Percentiles rank a stretch among this genome's conserved stretches.
Conservation (phyloP, 2,113 vertebrate genomes). For the Lasiurus borealis region DNA sequence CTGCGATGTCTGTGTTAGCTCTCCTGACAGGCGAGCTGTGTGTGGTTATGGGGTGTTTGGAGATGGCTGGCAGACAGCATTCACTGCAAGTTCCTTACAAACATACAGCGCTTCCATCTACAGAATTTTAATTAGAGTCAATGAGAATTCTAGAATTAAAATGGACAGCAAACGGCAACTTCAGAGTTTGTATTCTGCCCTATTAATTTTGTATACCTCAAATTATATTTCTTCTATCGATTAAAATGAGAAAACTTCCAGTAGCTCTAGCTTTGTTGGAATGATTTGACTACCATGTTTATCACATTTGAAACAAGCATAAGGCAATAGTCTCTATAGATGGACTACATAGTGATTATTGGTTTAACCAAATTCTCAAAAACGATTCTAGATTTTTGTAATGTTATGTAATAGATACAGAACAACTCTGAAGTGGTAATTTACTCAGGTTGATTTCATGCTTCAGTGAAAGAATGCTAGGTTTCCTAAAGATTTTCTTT, state of each 20-base stretch:
- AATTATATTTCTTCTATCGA: slow-evolving; percentile 6
- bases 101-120: slow-evolving; percentile 78
- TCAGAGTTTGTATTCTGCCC: slow-evolving; percentile 63
- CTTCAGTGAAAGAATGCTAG: slow-evolving; percentile 17
- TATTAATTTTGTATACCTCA: slow-evolving; percentile 66
- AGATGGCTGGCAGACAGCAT: slow-evolving; percentile 87
- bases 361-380: slow-evolving; percentile 11
- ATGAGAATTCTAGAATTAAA: slow-evolving; percentile 80
- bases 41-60: slow-evolving; percentile 86
- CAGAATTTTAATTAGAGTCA: slow-evolving; percentile 87
- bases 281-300: background rate
- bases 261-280: background rate
- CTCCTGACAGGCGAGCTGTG: slow-evolving; percentile 81
- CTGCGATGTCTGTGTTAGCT: slow-evolving; percentile 84
- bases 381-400: background rate
- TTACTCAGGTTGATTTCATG: slow-evolving; percentile 2
- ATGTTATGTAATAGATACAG: background rate
- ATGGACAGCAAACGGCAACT: slow-evolving; percentile 78
- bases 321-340: background rate
- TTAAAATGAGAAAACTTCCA: background rate
- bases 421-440: background rate
- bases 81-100: slow-evolving; percentile 81
- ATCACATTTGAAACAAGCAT: background rate
- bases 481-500: slow-evolving; percentile 15
- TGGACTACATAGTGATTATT: background rate